phyloP scores from a whole-genome alignment of 2,113 vertebrate genomes.

The Corythornis vintsioides region DNA sequence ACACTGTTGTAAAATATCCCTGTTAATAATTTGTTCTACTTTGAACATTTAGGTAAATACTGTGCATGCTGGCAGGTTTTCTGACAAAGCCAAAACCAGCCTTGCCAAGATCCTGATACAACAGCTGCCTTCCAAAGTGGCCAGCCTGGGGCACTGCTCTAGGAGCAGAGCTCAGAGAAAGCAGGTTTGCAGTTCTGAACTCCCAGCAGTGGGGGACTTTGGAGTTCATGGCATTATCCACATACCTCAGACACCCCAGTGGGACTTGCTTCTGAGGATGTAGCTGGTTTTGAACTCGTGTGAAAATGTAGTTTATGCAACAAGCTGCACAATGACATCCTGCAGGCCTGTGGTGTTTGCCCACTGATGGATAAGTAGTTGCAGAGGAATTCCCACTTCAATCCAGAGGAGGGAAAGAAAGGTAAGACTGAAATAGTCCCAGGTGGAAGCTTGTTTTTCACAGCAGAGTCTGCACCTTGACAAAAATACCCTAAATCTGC shows the following conservation, averaged over 20 bases:
- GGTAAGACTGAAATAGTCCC: not conserved
- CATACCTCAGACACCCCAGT: not conserved
- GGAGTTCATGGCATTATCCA: not conserved
- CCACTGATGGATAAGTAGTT: not conserved
- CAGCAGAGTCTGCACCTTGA: not conserved
- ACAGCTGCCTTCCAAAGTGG: not conserved
- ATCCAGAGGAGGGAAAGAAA: not conserved
- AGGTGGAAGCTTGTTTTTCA: not conserved
- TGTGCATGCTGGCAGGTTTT: not conserved
- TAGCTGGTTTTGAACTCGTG: accelerated
- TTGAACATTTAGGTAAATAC: not conserved
- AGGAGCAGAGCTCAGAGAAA: not conserved
- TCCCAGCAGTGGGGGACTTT: not conserved
- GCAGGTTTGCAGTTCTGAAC: not conserved
- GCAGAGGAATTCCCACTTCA: not conserved
- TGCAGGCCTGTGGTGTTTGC: accelerated
- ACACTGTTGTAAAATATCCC: not conserved
- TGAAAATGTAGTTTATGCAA: not conserved
- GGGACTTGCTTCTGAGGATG: not conserved
- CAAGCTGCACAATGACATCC: not conserved
- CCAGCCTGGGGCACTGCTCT: not conserved
- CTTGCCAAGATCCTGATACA: not conserved
- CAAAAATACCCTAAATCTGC: not conserved
- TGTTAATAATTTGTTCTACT: not conserved
- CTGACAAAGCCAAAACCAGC: not conserved